Evolutionary conservation across 2,888 invertebrate species (phyloP).

Genomic region (Anticlea derivata): DNA sequence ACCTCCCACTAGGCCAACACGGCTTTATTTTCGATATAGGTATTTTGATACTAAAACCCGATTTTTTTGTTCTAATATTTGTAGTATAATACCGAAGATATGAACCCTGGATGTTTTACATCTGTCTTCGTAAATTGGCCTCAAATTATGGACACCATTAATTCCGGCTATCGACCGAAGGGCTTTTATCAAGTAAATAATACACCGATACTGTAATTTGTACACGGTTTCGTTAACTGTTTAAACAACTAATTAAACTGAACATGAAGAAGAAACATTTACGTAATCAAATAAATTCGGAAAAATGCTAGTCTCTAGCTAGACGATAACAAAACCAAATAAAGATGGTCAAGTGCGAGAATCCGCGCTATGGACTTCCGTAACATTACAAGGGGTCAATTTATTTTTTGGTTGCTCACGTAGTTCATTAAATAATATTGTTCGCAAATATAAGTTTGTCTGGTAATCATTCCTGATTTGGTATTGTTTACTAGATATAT

Average conservation of each 20-base stretch:
- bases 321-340: too few species aligned
- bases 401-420: too few species aligned
- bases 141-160: slow-evolving; percentile 31
- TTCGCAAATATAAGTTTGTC: too few species aligned
- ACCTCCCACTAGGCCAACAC: too few species aligned
- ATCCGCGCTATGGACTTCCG: too few species aligned
- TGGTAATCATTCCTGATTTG: too few species aligned
- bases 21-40: too few species aligned
- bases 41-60: background rate
- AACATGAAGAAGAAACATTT: background rate
- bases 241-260: slow-evolving; percentile 30
- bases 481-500: too few species aligned
- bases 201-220: slow-evolving; percentile 35
- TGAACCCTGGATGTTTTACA: slow-evolving; percentile 27
- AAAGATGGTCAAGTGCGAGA: too few species aligned
- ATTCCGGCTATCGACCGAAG: slow-evolving; percentile 35
- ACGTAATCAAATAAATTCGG: slow-evolving; percentile 4
- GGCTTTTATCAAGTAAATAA: slow-evolving; percentile 38
- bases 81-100: slow-evolving; percentile 6
- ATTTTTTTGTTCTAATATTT: background rate
- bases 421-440: too few species aligned
- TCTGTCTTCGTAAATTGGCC: slow-evolving; percentile 36
- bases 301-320: too few species aligned
- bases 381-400: too few species aligned
- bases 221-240: slow-evolving; percentile 33